Percentiles rank a stretch among this genome's conserved stretches.
These are phyloP conservation scores for Argya squamiceps DNA, from an alignment of 2,797 vertebrate genomes.

Conservation along the genomic window DNA sequence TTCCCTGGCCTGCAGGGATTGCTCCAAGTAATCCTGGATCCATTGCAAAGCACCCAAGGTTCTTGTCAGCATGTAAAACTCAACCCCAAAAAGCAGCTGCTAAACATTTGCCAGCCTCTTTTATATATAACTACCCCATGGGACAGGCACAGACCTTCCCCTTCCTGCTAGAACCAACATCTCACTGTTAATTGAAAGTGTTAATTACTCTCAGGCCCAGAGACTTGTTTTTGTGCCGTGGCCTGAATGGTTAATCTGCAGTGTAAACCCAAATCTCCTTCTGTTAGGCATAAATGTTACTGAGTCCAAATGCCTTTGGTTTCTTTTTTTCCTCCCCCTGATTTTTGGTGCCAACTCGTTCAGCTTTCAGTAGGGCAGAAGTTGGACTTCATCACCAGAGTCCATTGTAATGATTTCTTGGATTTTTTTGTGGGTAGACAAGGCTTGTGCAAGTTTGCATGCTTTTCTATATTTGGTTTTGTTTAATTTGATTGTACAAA, in stretches of 20 bases:
- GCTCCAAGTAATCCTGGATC: background rate
- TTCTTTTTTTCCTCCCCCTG: background rate
- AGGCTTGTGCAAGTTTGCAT: slow-evolving; percentile 60
- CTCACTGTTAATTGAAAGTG: background rate
- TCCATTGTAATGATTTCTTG: slow-evolving; percentile 52
- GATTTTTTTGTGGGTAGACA: slow-evolving; percentile 48
- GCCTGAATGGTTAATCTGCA: slow-evolving; percentile 29
- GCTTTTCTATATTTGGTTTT: slow-evolving; percentile 75
- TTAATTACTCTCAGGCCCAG: background rate
- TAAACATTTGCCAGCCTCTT: slow-evolving; percentile 13
- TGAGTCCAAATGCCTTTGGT: background rate
- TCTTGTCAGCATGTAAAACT: background rate
- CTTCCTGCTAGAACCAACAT: background rate
- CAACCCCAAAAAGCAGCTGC: background rate
- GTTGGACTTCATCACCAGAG: slow-evolving; percentile 42
- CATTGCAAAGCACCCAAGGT: background rate
- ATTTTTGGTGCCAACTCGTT: background rate
- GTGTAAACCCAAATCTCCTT: background rate
- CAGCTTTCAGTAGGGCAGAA: slow-evolving; percentile 35
- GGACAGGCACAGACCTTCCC: background rate
- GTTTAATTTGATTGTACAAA: slow-evolving; percentile 67
- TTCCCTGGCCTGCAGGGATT: background rate
- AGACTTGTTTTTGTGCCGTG: background rate
- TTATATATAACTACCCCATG: background rate
- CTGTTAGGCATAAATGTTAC: background rate